Percentiles rank a stretch among this genome's conserved stretches.
Evolutionary conservation across 2,888 invertebrate genomes (phyloP).

Genomic region (Orthosia gracilis): DNA sequence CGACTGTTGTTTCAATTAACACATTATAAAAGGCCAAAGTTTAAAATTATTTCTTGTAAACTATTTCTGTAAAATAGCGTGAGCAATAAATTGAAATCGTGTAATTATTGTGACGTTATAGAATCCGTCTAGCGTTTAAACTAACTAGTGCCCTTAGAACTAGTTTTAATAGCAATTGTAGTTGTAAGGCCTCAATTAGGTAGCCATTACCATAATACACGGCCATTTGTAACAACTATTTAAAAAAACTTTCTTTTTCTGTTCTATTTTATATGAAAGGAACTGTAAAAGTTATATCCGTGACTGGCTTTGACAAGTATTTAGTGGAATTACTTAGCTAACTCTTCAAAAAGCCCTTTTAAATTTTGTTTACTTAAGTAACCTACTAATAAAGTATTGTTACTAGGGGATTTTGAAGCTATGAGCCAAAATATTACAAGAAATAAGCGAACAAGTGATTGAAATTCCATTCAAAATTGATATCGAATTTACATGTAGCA

Average conservation of each 20-base stretch:
- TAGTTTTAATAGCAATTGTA: conserved; percentile 46
- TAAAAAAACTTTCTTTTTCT: conserved; percentile 11
- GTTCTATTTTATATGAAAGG: conserved; percentile 30
- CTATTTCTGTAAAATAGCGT: conserved; percentile 42
- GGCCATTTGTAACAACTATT: conserved; percentile 37
- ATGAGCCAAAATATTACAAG: conserved; percentile 1
- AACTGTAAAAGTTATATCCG: conserved; percentile 37
- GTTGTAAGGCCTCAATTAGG: conserved; percentile 61
- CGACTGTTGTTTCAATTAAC: no score
- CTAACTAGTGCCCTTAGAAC: conserved; percentile 32
- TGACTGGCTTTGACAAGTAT: conserved; percentile 24
- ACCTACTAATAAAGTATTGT: not conserved
- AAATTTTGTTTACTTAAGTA: not conserved
- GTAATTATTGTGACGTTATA: conserved; percentile 53
- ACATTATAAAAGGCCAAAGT: not conserved
- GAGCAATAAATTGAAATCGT: conserved; percentile 54
- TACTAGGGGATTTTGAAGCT: not conserved
- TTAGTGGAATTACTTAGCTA: not conserved
- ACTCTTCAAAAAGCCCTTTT: not conserved
- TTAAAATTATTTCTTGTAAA: conserved; percentile 17
- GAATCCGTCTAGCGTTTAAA: conserved; percentile 48
- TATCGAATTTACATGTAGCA: conserved; percentile 77
- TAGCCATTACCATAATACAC: conserved; percentile 51
- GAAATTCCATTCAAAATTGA: conserved; percentile 42
- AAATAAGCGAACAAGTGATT: conserved; percentile 11